Conservation (phyloP, 1,140 invertebrate species). For the Drosophila sechellia region DNA sequence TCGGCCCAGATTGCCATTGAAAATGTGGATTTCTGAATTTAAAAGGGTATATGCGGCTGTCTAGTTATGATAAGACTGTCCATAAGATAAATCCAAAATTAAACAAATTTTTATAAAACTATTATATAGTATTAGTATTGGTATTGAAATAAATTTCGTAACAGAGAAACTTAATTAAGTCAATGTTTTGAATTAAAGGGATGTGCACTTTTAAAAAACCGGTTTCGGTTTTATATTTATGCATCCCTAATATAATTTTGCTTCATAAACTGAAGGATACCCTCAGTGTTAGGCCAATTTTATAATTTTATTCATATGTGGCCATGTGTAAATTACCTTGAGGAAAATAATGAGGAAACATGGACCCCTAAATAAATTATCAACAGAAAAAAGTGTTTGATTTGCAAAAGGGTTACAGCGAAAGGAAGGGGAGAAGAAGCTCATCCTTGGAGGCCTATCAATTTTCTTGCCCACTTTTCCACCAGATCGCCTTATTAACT, state of each 20-base stretch:
- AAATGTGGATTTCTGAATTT: not conserved
- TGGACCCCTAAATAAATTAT: constrained; percentile 8
- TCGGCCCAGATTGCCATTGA: constrained; percentile 3
- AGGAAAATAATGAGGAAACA: not conserved
- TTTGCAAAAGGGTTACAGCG: not conserved
- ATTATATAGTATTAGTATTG: too few relatives aligned
- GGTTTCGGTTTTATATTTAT: too few relatives aligned
- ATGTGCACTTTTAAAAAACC: too few relatives aligned
- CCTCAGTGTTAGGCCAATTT: not conserved
- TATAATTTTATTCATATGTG: constrained; percentile 7
- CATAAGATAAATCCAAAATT: too few relatives aligned
- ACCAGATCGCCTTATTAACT: constrained; percentile 73
- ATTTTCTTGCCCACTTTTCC: constrained; percentile 30
- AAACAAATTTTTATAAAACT: too few relatives aligned
- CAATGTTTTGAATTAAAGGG: too few relatives aligned
- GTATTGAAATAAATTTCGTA: too few relatives aligned
- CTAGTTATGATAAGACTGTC: not conserved
- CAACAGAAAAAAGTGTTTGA: not conserved
- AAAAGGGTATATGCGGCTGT: not conserved
- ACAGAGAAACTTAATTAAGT: too few relatives aligned
- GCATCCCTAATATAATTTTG: not conserved
- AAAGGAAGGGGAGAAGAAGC: not conserved
- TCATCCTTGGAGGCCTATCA: constrained; percentile 4
- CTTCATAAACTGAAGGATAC: not conserved
- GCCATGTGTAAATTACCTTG: constrained; percentile 31